Conservation (phyloP, 2,113 vertebrate species). For the Cavia porcellus region DNA sequence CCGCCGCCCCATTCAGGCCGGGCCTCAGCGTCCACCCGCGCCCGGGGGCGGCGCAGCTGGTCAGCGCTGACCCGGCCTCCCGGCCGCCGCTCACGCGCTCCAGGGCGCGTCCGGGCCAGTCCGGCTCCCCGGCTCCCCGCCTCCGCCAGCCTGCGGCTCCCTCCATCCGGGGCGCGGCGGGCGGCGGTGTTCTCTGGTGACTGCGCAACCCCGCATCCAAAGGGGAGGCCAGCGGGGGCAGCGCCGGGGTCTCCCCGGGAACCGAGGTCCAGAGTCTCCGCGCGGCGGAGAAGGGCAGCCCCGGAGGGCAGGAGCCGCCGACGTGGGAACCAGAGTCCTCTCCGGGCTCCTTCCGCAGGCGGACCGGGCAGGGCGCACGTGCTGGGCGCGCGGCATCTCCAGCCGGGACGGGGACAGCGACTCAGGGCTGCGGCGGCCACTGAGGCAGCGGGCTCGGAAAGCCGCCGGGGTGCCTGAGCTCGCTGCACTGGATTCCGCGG, state of each 20-base stretch:
- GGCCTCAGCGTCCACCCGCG: constrained; percentile 96
- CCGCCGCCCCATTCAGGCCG: constrained; percentile 94
- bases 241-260: accelerated
- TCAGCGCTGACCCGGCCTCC: constrained; percentile 76
- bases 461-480: constrained; percentile 91
- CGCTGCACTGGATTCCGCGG: constrained; percentile 89
- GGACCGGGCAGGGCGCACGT: background rate
- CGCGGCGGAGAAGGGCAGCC: accelerated
- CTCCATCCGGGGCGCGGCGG: background rate
- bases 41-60: constrained; percentile 93
- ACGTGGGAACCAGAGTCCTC: accelerated
- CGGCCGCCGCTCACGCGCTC: background rate
- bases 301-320: accelerated
- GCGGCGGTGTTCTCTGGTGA: background rate
- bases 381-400: background rate
- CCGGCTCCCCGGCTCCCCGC: background rate
- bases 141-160: background rate
- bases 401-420: accelerated
- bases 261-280: background rate
- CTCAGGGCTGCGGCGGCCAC: background rate
- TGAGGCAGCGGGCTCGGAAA: constrained; percentile 81
- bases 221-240: background rate
- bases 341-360: background rate
- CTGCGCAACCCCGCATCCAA: background rate
- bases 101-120: background rate